Evolutionary conservation across 37 sponge, comb jelly and placozoan species (phyloP), one percentile per base, ranked within the genome.

Genomic region (Spongia lamella): DNA sequence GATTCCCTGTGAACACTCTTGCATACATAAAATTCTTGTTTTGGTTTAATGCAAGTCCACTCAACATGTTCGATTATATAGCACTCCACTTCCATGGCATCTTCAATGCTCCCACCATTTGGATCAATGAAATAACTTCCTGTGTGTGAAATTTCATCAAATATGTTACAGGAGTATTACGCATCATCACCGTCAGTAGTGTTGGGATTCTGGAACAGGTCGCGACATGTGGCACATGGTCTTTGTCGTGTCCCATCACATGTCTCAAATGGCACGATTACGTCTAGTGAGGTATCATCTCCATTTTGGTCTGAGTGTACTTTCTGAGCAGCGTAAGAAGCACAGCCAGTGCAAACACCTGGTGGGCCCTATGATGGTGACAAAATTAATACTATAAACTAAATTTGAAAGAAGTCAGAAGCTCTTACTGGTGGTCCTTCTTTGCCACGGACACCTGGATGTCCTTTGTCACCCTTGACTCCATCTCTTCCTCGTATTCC

Each of bases 51-150:
- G 70, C 87, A 87, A 19, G 87, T 81, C 30, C 63, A 66, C 0
- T 58, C 26, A 27, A 40, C 53, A n/a, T 25, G 9, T 2, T 58
- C 68, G 21, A 80, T 68, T 26, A 50, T 65, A 21, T 56, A 68
- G 68, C 87, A 87, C 15, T 37, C 56, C 6, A 87, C 87, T 36
- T 79, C 63, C 22, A 87, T 53, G 0, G 81, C 77, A 62, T 87
- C 87, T 31, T 52, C 6, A 2, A 3, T 47, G 22, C 66, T 77
- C 9, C 81, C 81, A 55, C 87, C 87, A 70, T 87, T 87, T 40
- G 87, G 82, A 70, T 87, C 87, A 30, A 87, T 53, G 39, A 53
- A 87, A 51, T 87, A 80, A 16, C 61, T 62, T 13, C 47, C 5
- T 43, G 5, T 43, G 47, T 43, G 47, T 43, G 5, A 43, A 9